Percentiles rank a stretch among this genome's conserved stretches.
These are phyloP conservation scores for Schizopygopsis malacanthus DNA, from an alignment of 2,797 vertebrate genomes.

Conservation along the genomic window DNA sequence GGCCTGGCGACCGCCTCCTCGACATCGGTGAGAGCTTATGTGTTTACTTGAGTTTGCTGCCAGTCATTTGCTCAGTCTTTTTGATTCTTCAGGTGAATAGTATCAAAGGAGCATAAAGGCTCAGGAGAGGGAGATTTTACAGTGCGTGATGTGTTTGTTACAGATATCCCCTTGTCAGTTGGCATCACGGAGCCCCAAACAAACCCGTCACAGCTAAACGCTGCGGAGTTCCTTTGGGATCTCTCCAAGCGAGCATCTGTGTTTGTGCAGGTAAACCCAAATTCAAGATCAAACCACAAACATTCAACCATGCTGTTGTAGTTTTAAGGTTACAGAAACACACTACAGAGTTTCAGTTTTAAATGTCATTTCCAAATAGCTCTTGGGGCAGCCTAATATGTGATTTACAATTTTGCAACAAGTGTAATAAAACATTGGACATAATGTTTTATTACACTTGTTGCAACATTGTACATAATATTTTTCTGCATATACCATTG, in stretches of 20 bases:
- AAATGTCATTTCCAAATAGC: background rate
- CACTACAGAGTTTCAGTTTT: background rate
- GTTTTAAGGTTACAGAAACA: background rate
- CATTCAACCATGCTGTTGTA: background rate
- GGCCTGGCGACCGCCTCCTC: constrained; percentile 84
- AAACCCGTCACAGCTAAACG: constrained; percentile 89
- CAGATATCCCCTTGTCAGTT: constrained; percentile 94
- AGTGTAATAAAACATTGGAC: no score
- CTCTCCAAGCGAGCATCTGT: constrained; percentile 88
- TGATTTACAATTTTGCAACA: no score
- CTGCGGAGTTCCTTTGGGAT: constrained; percentile 96
- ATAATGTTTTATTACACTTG: no score
- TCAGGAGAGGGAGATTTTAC: background rate
- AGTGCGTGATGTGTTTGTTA: constrained; percentile 29
- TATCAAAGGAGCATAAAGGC: background rate
- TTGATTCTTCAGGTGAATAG: background rate
- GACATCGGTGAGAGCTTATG: constrained; percentile 79
- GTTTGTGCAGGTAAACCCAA: constrained; percentile 88
- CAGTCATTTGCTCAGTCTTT: background rate
- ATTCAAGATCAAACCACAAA: background rate
- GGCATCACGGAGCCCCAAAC: constrained; percentile 90
- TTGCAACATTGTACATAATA: no score
- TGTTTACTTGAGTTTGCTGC: background rate
- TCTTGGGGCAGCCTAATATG: background rate
- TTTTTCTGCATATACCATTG: no score